Evolutionary conservation across 1,140 invertebrate species (phyloP).

Genomic region (Conus ventricosus): DNA sequence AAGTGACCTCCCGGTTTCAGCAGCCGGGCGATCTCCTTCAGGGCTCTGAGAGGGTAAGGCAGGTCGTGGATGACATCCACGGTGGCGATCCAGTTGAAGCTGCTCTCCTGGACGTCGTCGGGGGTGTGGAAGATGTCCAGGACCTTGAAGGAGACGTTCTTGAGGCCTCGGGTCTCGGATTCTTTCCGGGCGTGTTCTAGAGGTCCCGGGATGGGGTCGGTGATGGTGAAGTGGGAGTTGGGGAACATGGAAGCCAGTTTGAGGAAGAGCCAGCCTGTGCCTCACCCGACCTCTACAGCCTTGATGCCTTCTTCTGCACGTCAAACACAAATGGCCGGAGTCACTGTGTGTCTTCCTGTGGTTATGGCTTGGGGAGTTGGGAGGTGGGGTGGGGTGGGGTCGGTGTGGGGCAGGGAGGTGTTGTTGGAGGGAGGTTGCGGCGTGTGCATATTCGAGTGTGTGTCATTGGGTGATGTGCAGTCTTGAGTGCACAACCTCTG

Average conservation of each 20-base stretch:
- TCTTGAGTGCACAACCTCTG: no score
- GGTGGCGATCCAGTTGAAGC: background rate
- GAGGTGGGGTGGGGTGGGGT: no score
- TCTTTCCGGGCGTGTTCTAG: constrained; percentile 31
- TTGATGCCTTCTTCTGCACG: background rate
- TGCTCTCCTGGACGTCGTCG: background rate
- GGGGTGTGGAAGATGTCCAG: constrained; percentile 45
- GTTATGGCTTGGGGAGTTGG: no score
- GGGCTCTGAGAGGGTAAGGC: background rate
- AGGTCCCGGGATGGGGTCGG: constrained; percentile 25
- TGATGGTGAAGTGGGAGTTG: constrained; percentile 42
- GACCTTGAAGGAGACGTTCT: constrained; percentile 41
- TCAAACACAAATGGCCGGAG: no score
- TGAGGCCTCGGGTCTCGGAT: constrained; percentile 32
- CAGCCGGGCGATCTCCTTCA: background rate
- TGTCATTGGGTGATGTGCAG: no score
- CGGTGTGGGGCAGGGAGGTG: no score
- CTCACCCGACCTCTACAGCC: constrained; percentile 51
- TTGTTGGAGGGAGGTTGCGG: no score
- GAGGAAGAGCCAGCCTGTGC: constrained; percentile 30
- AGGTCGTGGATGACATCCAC: constrained; percentile 17
- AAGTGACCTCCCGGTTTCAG: constrained; percentile 15
- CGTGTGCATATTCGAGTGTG: no score
- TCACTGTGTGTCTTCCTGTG: no score
- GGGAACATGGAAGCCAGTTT: constrained; percentile 49